These are phyloP conservation scores for Galago senegalensis DNA, from an alignment of 2,797 vertebrate species.

Conservation along the genomic window DNA sequence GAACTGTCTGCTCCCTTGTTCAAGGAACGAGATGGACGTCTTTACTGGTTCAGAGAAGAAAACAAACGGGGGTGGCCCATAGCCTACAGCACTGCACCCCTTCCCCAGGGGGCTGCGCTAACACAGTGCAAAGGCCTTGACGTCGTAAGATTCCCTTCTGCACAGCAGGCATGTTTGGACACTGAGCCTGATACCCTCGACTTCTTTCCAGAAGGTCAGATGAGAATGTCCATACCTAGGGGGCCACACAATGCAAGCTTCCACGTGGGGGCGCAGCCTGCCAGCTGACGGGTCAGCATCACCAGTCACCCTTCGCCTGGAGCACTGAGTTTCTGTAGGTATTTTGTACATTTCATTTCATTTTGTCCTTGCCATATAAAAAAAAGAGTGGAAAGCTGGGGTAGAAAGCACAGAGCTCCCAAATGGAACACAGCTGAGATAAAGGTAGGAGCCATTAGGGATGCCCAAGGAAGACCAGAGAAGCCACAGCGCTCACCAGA, in stretches of 20 bases:
- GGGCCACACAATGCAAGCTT: neutral
- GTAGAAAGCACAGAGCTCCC: neutral
- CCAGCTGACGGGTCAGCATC: neutral
- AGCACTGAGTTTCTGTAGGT: neutral
- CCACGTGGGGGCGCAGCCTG: neutral
- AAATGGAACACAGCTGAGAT: neutral
- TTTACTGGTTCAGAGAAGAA: neutral
- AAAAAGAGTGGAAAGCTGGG: neutral
- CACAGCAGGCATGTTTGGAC: neutral
- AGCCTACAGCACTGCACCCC: neutral
- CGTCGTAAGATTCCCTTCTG: neutral
- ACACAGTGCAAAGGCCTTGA: neutral
- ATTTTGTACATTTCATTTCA: neutral
- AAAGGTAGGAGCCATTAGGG: neutral
- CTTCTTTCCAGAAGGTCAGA: neutral
- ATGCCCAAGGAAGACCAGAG: neutral
- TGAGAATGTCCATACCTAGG: neutral
- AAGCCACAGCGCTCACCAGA: neutral
- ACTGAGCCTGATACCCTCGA: neutral
- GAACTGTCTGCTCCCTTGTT: neutral
- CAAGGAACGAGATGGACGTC: neutral
- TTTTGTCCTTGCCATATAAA: constrained; percentile 13
- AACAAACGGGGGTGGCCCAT: neutral
- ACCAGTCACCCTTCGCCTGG: neutral
- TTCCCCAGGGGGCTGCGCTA: neutral